A percentile compares a stretch with the other conserved stretches of the same genome.
These are phyloP conservation scores for Sipha flava DNA, from an alignment of 1,140 invertebrate genomes.

Conservation along the genomic window DNA sequence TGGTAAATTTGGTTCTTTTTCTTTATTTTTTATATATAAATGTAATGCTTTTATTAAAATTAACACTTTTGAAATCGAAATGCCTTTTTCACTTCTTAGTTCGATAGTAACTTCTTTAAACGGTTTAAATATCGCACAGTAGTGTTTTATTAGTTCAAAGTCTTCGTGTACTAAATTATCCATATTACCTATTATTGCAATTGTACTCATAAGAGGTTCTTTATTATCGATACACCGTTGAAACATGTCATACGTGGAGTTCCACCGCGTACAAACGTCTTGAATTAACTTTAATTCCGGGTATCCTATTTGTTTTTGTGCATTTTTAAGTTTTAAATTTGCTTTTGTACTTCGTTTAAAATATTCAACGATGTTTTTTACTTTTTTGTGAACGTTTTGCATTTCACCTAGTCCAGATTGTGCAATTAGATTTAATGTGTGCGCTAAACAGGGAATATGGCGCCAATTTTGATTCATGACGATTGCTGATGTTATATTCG, in stretches of 20 bases:
- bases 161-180: not conserved
- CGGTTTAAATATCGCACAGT: not conserved
- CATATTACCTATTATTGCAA: not conserved
- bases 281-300: constrained; percentile 30
- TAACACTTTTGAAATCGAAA: not conserved
- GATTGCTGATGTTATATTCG: not conserved
- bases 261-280: constrained; percentile 35
- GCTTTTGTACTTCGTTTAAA: constrained; percentile 30
- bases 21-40: not conserved
- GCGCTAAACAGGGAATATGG: not conserved
- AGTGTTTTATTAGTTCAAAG: constrained; percentile 16
- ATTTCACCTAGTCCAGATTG: constrained; percentile 4
- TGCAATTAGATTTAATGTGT: not conserved
- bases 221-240: constrained; percentile 12
- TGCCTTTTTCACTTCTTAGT: constrained; percentile 8
- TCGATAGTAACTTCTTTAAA: constrained; percentile 24
- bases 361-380: constrained; percentile 30
- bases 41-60: not conserved
- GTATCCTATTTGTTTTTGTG: constrained; percentile 5
- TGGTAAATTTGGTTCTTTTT: not conserved
- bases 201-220: constrained; percentile 14
- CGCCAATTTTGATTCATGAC: not conserved
- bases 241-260: constrained; percentile 34
- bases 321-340: not conserved
- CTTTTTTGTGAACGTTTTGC: constrained; percentile 8